Evolutionary conservation across 1,140 invertebrate species (phyloP).

Genomic region (Pseudoatta argentina): DNA sequence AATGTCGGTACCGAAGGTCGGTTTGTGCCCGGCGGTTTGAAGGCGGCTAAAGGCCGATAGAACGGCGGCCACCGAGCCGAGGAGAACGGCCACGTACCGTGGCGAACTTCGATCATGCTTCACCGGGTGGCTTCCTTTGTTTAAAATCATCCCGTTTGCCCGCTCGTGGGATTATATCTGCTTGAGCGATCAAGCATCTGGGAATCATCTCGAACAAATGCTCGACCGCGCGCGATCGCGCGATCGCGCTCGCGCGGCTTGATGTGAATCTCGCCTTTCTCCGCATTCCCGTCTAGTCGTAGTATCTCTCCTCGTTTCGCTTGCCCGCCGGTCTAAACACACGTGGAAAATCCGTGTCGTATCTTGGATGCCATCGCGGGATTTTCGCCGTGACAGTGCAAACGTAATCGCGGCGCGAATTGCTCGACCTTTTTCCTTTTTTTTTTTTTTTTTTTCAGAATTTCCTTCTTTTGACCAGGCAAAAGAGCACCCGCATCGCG

Average conservation of each 20-base stretch:
- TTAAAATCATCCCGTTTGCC: conserved; percentile 81
- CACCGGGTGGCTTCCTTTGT: conserved; percentile 82
- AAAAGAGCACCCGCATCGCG: conserved; percentile 49
- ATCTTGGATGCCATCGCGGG: conserved; percentile 54
- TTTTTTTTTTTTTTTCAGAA: neutral
- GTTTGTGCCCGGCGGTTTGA: conserved; percentile 53
- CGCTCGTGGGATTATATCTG: conserved; percentile 80
- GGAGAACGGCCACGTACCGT: conserved; percentile 78
- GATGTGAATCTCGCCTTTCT: conserved; percentile 75
- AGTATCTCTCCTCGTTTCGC: neutral
- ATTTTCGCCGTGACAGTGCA: conserved; percentile 54
- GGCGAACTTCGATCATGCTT: conserved; percentile 82
- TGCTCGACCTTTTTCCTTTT: conserved; percentile 6
- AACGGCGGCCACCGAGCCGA: conserved; percentile 62
- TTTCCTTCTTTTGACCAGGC: neutral
- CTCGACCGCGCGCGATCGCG: conserved; percentile 46
- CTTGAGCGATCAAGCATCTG: conserved; percentile 80
- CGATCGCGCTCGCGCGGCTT: conserved; percentile 1
- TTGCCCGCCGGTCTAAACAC: conserved; percentile 37
- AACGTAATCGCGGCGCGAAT: conserved; percentile 46
- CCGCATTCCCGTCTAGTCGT: conserved; percentile 13
- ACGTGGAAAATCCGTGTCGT: conserved; percentile 67
- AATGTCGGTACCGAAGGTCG: conserved; percentile 54
- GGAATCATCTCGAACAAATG: conserved; percentile 79
- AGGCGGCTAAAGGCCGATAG: conserved; percentile 76